These are phyloP conservation scores for Exaiptasia diaphana DNA, from an alignment of 64 coral and sea anemone species.

Conservation along the genomic window DNA sequence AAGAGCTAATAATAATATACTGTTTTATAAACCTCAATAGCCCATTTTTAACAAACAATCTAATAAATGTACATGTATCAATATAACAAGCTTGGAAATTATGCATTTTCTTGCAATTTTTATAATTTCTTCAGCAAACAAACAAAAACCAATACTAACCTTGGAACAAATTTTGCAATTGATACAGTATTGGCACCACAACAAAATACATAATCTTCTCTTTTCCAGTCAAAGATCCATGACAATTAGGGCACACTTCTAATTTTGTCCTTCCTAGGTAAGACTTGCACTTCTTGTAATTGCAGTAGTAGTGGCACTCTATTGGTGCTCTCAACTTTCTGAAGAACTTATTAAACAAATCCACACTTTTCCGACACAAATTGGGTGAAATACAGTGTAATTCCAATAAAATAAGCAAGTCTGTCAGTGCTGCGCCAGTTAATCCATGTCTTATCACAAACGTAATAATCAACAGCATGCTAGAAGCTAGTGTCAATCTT, in stretches of 20 bases:
- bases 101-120: too few species aligned
- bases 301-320: constrained; percentile 35
- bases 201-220: constrained; percentile 34
- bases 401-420: not conserved
- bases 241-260: constrained; percentile 1
- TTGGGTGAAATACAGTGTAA: constrained; percentile 2
- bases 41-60: too few species aligned
- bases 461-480: constrained; percentile 10
- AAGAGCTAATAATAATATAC: not conserved
- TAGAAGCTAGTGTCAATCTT: not conserved
- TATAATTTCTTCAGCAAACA: too few species aligned
- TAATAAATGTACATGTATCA: too few species aligned
- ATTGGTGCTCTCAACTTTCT: not conserved
- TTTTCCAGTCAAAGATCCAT: constrained; percentile 1
- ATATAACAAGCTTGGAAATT: too few species aligned
- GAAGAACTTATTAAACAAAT: not conserved
- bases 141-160: too few species aligned
- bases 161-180: constrained; percentile 39
- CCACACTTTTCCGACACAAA: not conserved
- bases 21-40: too few species aligned
- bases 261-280: constrained; percentile 19
- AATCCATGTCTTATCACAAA: constrained; percentile 22
- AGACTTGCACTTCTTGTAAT: constrained; percentile 19
- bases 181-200: constrained; percentile 26
- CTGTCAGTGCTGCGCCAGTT: constrained; percentile 17